Percentiles rank a stretch among this genome's conserved stretches.
These are phyloP conservation scores for Amphiprion ocellaris DNA, from an alignment of 2,113 vertebrate genomes.

Conservation along the genomic window DNA sequence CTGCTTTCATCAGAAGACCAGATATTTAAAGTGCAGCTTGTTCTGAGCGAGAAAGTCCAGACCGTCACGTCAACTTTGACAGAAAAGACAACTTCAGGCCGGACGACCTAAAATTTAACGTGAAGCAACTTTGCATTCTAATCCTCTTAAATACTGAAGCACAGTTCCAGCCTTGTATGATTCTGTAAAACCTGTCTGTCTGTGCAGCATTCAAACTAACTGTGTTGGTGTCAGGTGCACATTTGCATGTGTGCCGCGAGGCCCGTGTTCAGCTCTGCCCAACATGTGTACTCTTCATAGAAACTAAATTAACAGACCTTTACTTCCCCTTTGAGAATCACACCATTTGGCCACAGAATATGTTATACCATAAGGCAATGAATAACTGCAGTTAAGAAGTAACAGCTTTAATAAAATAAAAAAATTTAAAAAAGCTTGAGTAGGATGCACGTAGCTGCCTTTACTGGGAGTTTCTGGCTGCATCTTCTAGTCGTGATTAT, in stretches of 20 bases:
- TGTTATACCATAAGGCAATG: neutral
- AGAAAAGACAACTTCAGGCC: neutral
- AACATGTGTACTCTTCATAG: slow-evolving; percentile 14
- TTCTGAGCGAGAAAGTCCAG: slow-evolving; percentile 27
- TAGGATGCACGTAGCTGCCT: too few relatives aligned
- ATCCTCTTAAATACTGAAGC: neutral
- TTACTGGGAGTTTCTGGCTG: neutral
- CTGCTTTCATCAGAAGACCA: neutral
- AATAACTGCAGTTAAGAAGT: neutral
- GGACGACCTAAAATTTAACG: neutral
- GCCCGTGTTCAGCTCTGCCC: neutral
- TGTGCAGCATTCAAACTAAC: neutral
- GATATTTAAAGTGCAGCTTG: neutral
- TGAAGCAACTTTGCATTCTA: neutral
- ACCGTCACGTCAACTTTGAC: rapidly evolving
- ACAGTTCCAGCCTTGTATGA: neutral
- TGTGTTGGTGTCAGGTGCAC: neutral
- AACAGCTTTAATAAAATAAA: neutral
- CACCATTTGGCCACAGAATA: neutral
- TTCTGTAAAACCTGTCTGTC: neutral
- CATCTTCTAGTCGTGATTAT: neutral
- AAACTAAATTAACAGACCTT: neutral
- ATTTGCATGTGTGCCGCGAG: slow-evolving; percentile 43
- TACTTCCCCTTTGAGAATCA: slow-evolving; percentile 38
- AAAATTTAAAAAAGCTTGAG: too few relatives aligned